These are phyloP conservation scores for Ichneumon xanthorius DNA, from an alignment of 2,888 invertebrate species.

Conservation along the genomic window DNA sequence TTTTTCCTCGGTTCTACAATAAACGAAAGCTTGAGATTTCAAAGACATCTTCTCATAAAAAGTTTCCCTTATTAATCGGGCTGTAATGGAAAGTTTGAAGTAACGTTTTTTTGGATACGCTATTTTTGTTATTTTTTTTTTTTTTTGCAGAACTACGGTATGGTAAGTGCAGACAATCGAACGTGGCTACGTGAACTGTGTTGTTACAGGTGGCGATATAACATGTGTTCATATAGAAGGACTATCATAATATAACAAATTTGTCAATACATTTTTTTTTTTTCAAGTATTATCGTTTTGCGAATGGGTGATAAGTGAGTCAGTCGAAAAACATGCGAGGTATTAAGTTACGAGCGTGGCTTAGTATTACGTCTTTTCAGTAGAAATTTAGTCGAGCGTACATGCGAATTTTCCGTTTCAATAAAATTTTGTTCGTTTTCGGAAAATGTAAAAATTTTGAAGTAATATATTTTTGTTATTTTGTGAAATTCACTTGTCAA, in stretches of 20 bases:
- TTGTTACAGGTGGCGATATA: neutral
- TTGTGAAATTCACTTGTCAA: neutral
- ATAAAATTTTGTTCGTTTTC: neutral
- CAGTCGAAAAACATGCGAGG: slow-evolving; percentile 2
- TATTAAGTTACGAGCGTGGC: neutral
- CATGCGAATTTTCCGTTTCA: neutral
- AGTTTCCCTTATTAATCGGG: neutral
- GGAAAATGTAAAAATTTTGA: neutral
- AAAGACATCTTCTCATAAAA: neutral
- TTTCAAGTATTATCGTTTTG: neutral
- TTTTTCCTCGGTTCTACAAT: neutral
- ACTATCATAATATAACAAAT: too few species aligned
- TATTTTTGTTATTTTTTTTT: neutral
- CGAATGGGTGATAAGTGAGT: slow-evolving; percentile 14
- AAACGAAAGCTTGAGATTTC: neutral
- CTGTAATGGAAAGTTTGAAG: neutral
- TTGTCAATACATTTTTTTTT: neutral
- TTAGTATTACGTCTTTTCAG: slow-evolving; percentile 4
- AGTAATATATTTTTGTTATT: neutral
- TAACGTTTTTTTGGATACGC: neutral
- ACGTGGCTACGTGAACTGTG: neutral
- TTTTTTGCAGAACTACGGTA: slow-evolving; percentile 1
- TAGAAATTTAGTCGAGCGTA: neutral
- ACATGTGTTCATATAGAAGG: neutral
- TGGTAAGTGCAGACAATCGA: slow-evolving; percentile 30